A percentile compares a stretch with the other conserved stretches of the same genome.
Evolutionary conservation across 2,113 vertebrate species (phyloP).

Genomic region (Charadrius vociferus): DNA sequence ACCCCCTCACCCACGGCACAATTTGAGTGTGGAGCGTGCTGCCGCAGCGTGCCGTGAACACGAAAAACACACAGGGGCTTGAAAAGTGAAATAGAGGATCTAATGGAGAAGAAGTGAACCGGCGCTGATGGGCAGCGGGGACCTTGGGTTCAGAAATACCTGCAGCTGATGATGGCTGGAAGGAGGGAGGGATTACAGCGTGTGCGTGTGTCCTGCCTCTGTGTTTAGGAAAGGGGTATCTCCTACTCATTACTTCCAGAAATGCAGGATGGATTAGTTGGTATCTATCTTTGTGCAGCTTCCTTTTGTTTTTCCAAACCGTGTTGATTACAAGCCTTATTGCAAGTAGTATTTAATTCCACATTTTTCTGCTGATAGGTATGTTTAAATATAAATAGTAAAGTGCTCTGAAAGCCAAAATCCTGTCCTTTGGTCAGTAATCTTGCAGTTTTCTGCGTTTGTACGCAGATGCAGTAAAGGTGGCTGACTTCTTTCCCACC

Average conservation of each 20-base stretch:
- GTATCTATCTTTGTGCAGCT: neutral
- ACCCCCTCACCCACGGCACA: neutral
- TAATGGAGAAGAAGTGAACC: neutral
- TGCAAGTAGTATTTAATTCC: neutral
- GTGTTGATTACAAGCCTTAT: neutral
- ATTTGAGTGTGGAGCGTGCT: neutral
- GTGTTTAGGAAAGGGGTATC: neutral
- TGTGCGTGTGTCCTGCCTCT: neutral
- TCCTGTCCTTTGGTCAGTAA: neutral
- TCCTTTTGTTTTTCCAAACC: neutral
- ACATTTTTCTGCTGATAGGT: neutral
- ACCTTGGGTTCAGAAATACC: neutral
- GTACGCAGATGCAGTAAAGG: neutral
- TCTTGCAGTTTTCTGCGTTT: neutral
- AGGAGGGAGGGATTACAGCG: neutral
- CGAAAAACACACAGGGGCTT: neutral
- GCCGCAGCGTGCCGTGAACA: rapidly evolving
- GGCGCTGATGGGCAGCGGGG: neutral
- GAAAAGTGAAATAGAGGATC: neutral
- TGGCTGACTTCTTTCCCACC: neutral
- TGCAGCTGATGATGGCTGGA: neutral
- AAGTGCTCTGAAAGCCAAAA: neutral
- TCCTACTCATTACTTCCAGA: neutral
- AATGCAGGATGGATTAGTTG: neutral
- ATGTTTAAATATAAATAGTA: neutral